Base-by-base conservation (phyloP, 2,113 vertebrate species). In the Apteryx owenii region DNA sequence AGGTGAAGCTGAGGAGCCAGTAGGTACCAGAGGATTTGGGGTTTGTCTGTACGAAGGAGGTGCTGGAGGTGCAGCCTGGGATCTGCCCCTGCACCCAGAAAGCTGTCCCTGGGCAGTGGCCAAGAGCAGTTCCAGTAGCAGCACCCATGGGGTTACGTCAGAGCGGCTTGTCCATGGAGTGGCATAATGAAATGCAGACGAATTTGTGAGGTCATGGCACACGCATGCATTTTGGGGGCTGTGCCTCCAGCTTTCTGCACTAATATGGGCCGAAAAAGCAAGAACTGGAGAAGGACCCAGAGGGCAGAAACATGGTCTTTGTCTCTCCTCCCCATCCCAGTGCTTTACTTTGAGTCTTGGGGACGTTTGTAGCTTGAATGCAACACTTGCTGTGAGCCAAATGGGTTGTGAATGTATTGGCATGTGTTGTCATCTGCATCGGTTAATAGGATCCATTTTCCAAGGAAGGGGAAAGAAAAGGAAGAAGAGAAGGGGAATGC, bases 371-470 rank as follows among this genome's bases (percentile, higher is more conserved):
- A 82, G 83, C 53, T 89, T 0, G 0, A 94, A 89, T 2, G 20
- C 86, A 88, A 70, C 21, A 17, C 15, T 89, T 0, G 0, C 54
- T 88, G 26, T 77, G 50, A 93, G 91, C 75, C 79, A 92, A 94
- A 97, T 89, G 89, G 84, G 84, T 89, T 95, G 91, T 94, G 95
- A 97, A 97, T 88, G 78, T 73, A 91, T 54, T 89, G 92, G 62
- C 90, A 82, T 64, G 73, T 44, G 77, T 85, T 93, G 70, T 95
- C 88, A 95, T 95, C 66, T 77, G 91, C 71, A 80, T 62, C 26
- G 2, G 58, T 66, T 96, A 93, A 91, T 46, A 87, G 78, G 61
- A 95, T 92, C 66, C 75, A 80, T 92, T 97, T 95, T 96, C 81
- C 62, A 92, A 76, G 89, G 68, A 85, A 84, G 12, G 7, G 46